Evolutionary conservation across 2,888 invertebrate species (phyloP).

Genomic region (Norana najaformis): DNA sequence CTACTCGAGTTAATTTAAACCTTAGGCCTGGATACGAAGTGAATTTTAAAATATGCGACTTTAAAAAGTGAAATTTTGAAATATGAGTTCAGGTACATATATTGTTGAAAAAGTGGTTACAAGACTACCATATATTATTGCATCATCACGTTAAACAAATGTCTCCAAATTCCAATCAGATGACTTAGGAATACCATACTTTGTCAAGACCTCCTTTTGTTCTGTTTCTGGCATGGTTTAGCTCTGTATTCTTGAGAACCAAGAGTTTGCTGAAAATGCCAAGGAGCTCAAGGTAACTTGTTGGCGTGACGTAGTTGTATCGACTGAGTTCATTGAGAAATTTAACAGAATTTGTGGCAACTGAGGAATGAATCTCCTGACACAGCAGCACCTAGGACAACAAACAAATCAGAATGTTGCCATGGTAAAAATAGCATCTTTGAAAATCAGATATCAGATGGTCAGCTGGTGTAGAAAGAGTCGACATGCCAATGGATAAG

Average conservation of each 20-base stretch:
- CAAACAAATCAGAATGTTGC: not conserved
- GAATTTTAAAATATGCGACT: no score
- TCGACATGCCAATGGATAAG: not conserved
- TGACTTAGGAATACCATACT: constrained; percentile 46
- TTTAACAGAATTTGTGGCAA: constrained; percentile 62
- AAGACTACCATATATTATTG: not conserved
- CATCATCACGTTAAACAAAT: not conserved
- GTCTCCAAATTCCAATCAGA: not conserved
- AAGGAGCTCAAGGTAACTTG: constrained; percentile 62
- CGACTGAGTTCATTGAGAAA: constrained; percentile 59
- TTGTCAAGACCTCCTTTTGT: constrained; percentile 63
- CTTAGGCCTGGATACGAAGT: not conserved
- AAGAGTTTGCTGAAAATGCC: constrained; percentile 62
- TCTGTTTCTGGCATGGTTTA: constrained; percentile 60
- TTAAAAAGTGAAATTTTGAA: not conserved
- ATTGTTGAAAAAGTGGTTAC: not conserved
- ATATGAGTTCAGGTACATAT: not conserved
- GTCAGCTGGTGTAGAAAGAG: not conserved
- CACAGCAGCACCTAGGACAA: constrained; percentile 69
- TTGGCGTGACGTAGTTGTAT: constrained; percentile 63
- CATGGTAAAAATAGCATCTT: not conserved
- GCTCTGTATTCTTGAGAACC: constrained; percentile 59
- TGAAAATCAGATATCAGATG: not conserved
- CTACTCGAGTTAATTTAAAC: not conserved
- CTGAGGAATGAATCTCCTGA: constrained; percentile 70